Evolutionary conservation across 2,888 invertebrate species (phyloP).

Genomic region (Pteria penguin): DNA sequence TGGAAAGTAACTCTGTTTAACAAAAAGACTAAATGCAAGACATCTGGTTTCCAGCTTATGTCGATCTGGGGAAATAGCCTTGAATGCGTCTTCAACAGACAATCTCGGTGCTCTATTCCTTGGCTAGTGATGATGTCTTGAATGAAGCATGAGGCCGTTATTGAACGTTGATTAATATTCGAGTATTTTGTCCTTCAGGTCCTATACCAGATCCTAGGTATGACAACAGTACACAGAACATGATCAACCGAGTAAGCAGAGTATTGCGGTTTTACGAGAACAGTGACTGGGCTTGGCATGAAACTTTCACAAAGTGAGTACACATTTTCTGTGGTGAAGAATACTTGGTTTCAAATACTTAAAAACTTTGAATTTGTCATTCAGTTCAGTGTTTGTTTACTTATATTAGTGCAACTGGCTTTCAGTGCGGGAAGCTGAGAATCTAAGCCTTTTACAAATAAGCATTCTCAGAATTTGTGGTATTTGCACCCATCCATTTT

Average conservation of each 20-base stretch:
- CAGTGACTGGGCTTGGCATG: constrained; percentile 96
- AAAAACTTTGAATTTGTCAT: no score
- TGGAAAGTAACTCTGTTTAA: background rate
- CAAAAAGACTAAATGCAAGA: background rate
- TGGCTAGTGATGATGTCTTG: background rate
- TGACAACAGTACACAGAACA: constrained; percentile 56
- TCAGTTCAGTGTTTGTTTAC: no score
- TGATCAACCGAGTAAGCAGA: constrained; percentile 88
- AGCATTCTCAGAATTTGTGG: no score
- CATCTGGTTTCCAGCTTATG: background rate
- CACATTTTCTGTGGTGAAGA: no score
- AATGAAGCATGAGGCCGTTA: background rate
- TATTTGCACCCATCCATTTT: no score
- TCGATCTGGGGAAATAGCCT: no score
- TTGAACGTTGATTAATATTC: background rate
- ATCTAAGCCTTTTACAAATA: no score
- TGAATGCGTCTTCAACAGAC: no score
- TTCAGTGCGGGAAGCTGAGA: no score
- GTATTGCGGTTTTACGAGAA: constrained; percentile 95
- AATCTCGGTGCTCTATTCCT: no score
- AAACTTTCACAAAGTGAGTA: constrained; percentile 81
- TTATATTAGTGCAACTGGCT: no score
- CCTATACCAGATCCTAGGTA: constrained; percentile 52
- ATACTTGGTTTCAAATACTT: no score
- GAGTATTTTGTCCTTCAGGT: constrained; percentile 48